Evolutionary conservation across 92 coral and sea anemone genomes (phyloP), one percentile per base, ranked within the genome.

Genomic region (Virgularia gustaviana): DNA sequence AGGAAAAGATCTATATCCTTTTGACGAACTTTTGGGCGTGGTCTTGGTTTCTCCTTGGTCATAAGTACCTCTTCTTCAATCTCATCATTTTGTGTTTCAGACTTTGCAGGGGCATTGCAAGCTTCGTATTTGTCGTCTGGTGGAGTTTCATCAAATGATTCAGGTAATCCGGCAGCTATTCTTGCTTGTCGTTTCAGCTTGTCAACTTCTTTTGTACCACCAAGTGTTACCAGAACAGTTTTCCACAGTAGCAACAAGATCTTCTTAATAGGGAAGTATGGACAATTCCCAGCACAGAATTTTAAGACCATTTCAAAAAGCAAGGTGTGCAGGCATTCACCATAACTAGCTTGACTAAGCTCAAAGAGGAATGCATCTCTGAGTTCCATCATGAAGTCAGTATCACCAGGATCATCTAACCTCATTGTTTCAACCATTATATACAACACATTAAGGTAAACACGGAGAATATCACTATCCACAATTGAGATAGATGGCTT

Each of bases 211-310:
- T 90, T 84, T 35, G 81, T 77, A 32, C 99, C 99, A 57, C 99
- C 99, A 8, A 94, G 77, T 1, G 95, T 73, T 15, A 91, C 96
- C 92, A 91, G 79, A 47, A 91, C 73, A 0, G 94, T 91, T 45
- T 91, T 92, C 96, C 98, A 92, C 27, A 92, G 73, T n/a, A 89
- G 81, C 63, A 92, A 81, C 27, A 92, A 83, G 22, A 92, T 85
- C 81, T 92, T 92, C 79, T 92, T 92, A 44, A 92, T 92, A 11
- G 98, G 98, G 75, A 92, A 92, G 78, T 92, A 95, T 51, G 98
- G 98, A 35, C 86, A 73, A 72, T 75, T 89, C 0, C 98, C 96
- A 22, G 94, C 94, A 75, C 98, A 92, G 51, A 89, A 92, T 70
- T 89, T 92, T 15, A 92, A 82, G 33, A 92, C 96, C 98, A 92